A percentile compares a stretch with the other conserved stretches of the same genome.
Conservation (phyloP, 2,797 vertebrate genomes). For the Chloroceryle amazona region DNA sequence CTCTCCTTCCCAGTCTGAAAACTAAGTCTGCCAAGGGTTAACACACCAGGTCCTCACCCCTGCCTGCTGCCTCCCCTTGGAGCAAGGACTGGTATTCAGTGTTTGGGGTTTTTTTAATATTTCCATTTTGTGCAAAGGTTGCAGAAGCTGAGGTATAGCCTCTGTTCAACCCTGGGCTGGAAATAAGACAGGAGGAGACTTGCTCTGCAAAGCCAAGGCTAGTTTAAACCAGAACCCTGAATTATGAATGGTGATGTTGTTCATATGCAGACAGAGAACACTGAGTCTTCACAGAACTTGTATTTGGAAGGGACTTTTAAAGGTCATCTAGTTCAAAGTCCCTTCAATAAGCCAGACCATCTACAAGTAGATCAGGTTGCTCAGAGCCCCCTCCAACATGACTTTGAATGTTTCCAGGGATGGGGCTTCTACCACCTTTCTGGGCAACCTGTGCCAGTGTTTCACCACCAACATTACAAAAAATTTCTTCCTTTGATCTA, state of each 20-base stretch:
- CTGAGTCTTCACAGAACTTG: not conserved
- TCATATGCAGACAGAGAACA: not conserved
- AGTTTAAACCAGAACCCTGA: not conserved
- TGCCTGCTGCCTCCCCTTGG: not conserved
- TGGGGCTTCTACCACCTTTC: not conserved
- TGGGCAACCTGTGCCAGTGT: not conserved
- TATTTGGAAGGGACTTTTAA: not conserved
- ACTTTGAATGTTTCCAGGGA: not conserved
- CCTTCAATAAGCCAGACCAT: not conserved
- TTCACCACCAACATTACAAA: not conserved
- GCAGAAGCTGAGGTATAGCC: not conserved
- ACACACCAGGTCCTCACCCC: not conserved
- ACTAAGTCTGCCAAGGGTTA: not conserved
- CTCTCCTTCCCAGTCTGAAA: not conserved
- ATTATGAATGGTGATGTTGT: rapidly evolving
- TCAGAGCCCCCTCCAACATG: not conserved
- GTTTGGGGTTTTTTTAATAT: rapidly evolving
- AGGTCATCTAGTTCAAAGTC: not conserved
- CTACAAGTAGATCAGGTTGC: not conserved
- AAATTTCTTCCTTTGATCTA: not conserved
- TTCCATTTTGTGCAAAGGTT: not conserved
- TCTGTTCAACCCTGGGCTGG: not conserved
- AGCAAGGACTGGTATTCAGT: not conserved
- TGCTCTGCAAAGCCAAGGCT: not conserved
- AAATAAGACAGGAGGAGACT: not conserved